Evolutionary conservation across 1,140 invertebrate genomes (phyloP).

Genomic region (Euschistus heros): DNA sequence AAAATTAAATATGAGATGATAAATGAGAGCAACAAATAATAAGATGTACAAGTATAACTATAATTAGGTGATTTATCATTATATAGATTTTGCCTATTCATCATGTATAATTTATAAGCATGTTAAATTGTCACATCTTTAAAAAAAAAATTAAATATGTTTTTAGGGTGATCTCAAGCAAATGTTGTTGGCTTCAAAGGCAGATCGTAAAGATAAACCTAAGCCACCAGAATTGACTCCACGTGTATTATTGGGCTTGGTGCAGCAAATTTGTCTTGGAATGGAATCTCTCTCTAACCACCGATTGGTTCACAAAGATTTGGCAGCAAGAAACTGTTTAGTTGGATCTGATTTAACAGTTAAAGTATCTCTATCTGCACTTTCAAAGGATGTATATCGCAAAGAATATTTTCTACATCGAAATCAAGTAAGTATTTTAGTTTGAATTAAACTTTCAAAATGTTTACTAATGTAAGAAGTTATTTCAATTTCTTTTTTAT

Average conservation of each 20-base stretch:
- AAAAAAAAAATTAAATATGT: no score
- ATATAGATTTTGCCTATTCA: no score
- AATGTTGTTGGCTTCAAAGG: slow-evolving; percentile 74
- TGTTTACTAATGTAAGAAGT: no score
- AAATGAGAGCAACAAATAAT: no score
- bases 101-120: no score
- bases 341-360: slow-evolving; percentile 70
- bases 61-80: no score
- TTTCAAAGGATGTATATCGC: slow-evolving; percentile 74
- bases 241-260: slow-evolving; percentile 57
- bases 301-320: slow-evolving; percentile 71
- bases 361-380: slow-evolving; percentile 70
- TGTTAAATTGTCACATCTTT: no score
- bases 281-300: slow-evolving; percentile 69
- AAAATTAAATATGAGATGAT: no score
- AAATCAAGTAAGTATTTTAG: slow-evolving; percentile 48
- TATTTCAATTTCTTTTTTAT: no score
- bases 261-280: slow-evolving; percentile 69
- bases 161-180: slow-evolving; percentile 82
- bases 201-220: slow-evolving; percentile 38
- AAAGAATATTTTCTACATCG: slow-evolving; percentile 72
- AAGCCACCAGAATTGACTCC: slow-evolving; percentile 35
- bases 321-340: slow-evolving; percentile 87
- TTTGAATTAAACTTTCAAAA: no score
- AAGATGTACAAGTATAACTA: no score